phyloP scores from a whole-genome alignment of 2,797 vertebrate genomes.

The Molossus molossus region DNA sequence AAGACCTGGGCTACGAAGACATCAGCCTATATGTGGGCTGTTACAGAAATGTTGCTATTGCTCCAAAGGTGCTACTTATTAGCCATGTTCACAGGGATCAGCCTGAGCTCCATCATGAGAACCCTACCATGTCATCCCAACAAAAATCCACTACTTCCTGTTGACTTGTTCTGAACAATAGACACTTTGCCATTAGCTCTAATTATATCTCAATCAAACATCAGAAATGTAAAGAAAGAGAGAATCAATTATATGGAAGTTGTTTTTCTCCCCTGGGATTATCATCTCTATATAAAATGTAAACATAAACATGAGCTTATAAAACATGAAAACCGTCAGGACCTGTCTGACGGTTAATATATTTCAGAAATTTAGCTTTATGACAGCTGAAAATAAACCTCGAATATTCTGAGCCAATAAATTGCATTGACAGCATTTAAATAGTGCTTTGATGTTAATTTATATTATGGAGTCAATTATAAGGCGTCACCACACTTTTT shows the following conservation, averaged over 20 bases:
- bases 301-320: not conserved
- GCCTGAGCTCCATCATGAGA: not conserved
- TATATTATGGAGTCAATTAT: slow-evolving; percentile 9
- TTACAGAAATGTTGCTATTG: not conserved
- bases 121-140: not conserved
- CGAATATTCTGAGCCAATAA: slow-evolving; percentile 2
- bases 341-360: not conserved
- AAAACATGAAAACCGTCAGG: not conserved
- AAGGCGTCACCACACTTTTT: not conserved
- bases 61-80: not conserved
- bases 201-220: not conserved
- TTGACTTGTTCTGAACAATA: not conserved
- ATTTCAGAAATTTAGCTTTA: slow-evolving; percentile 54
- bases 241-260: not conserved
- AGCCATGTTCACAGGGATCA: accelerated
- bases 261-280: not conserved
- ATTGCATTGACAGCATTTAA: not conserved
- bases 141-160: not conserved
- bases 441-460: not conserved
- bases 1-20: not conserved
- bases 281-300: slow-evolving; percentile 28
- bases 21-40: accelerated
- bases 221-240: not conserved
- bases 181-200: not conserved
- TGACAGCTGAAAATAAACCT: slow-evolving; percentile 26